Base-by-base conservation (phyloP, 2,797 vertebrate species). In the Monodelphis domestica region DNA sequence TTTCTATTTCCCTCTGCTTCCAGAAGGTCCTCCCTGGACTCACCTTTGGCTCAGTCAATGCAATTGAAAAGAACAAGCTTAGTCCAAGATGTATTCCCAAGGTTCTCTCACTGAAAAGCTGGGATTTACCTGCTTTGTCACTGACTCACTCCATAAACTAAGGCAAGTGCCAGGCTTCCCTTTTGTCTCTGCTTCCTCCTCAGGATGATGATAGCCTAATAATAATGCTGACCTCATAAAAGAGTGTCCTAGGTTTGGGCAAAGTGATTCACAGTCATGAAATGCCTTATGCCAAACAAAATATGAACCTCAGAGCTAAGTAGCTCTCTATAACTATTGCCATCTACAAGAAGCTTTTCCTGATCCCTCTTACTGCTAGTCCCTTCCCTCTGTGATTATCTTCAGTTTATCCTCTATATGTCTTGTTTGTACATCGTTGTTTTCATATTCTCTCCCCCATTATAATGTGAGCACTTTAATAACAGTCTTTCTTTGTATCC, bases 221-320 rank as follows among this genome's bases (percentile, higher is more conserved):
- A 38, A 53, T 50, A 78, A 93, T 6, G 51, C 90, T 93, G 91
- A 95, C 53, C 89, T 95, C 57, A 87, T 21, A 63, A 89, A 93
- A 89, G 91, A 45, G 52, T 89, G 59, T 94, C 54, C 26, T 30
- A 12, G 89, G 87, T 89, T 50, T 84, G 38, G 38, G 84, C 91
- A 63, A 88, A 56, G 50, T 45, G 33, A 92, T 78, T 95, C 91
- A 91, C 91, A 87, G 54, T 90, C 24, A 33, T 2, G 14, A 63
- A 53, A 29, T 38, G 45, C 54, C 95, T 53, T 54, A 90, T 95
- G 91, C 91, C 78, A 87, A 38, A 78, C 88, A 88, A 4, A 78
- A 93, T 92, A 11, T 50, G 53, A 63, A 5, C 12, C 0, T 54
- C 70, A 93, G 89, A 38, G 52, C 89, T 2, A 94, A 90, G 90